Evolutionary conservation across 2,113 vertebrate genomes (phyloP), one percentile per base, ranked within the genome.

Genomic region (Melanerpes aurifrons): DNA sequence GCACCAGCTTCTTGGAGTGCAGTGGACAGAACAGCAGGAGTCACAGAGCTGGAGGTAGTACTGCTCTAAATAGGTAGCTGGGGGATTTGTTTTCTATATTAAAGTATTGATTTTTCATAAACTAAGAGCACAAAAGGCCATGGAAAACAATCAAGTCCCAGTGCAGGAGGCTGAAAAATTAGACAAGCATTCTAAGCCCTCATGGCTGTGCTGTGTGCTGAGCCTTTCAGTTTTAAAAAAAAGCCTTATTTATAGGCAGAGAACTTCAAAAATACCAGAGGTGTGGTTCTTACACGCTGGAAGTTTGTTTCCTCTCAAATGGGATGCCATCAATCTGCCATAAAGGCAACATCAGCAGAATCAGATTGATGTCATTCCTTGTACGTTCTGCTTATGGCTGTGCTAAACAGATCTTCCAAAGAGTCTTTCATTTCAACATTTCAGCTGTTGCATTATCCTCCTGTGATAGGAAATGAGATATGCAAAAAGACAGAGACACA

Each of bases 21-120:
- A 92, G 68, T 37, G 80, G 69, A 57, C 53, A 74, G 50, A 87
- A 88, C 15, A 78, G 68, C 43, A 58, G 31, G 78, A 91, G n/a
- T 2, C 12, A 83, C 64, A 86, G 71, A 53, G 80, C 82, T 91
- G 76, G 89, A 95, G 81, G 90, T 32, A 94, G 80, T 74, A 71
- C 37, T 67, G 45, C 89, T 94, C 92, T 95, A 96, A 97, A 96
- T 40, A 96, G 90, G 95, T 89, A 95, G 85, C 94, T 76, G 84
- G 72, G 93, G 92, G 91, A 95, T 87, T 95, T 50, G 48, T 96
- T 96, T 97, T 93, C 94, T 97, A 64, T 96, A 97, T 97, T 95
- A 96, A 97, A 96, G 94, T 95, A 97, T 97, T 97, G 97, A 97
- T 97, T 97, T 97, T 97, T 97, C 94, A 97, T 97, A 97, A 97